Evolutionary conservation across 1,140 invertebrate genomes (phyloP).

Genomic region (Pseudachorutes palmiensis): DNA sequence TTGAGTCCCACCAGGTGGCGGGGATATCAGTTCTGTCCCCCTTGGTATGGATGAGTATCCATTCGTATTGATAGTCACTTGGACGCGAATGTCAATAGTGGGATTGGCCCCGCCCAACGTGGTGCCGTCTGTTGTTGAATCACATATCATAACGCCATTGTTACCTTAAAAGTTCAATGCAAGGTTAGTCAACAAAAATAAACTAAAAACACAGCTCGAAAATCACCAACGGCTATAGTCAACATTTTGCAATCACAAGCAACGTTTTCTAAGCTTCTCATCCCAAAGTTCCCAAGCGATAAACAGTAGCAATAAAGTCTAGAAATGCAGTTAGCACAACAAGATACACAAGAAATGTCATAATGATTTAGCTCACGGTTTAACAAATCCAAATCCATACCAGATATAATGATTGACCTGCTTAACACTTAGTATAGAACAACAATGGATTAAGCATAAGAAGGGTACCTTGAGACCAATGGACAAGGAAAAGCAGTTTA

Average conservation of each 20-base stretch:
- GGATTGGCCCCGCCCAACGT: conserved; percentile 34
- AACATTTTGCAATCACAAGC: no score
- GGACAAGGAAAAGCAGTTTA: neutral
- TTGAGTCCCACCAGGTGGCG: neutral
- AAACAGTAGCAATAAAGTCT: no score
- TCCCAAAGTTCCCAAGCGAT: no score
- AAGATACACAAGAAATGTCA: no score
- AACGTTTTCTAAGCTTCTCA: no score
- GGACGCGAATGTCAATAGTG: conserved; percentile 42
- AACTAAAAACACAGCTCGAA: neutral
- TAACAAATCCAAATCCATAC: no score
- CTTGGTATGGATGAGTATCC: neutral
- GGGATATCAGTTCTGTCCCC: neutral
- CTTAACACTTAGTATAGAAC: no score
- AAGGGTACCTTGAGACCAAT: no score
- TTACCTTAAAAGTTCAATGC: conserved; percentile 1
- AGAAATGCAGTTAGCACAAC: no score
- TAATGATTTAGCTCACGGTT: no score
- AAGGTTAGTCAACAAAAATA: neutral
- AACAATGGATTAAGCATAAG: no score
- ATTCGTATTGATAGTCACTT: conserved; percentile 40
- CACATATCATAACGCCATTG: conserved; percentile 9
- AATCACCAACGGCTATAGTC: neutral
- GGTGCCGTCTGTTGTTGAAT: conserved; percentile 24
- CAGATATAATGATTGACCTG: no score